These are phyloP conservation scores for Phylloscopus trochiloides DNA, from an alignment of 2,113 vertebrate species.

Conservation along the genomic window DNA sequence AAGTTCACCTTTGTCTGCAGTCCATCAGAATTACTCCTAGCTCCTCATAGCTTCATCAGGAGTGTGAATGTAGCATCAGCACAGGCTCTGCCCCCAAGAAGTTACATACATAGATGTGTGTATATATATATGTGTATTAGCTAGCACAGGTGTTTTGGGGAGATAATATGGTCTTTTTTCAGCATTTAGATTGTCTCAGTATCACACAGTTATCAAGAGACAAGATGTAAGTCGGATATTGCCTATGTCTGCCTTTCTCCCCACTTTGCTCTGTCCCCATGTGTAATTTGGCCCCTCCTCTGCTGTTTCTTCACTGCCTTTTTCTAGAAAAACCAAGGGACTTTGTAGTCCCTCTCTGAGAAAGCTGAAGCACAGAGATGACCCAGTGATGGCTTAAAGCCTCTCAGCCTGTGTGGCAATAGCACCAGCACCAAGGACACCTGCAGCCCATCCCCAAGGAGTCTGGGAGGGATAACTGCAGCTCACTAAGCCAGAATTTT, in stretches of 20 bases:
- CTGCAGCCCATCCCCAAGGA: background rate
- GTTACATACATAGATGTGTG: background rate
- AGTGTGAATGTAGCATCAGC: background rate
- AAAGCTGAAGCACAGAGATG: background rate
- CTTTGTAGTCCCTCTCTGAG: background rate
- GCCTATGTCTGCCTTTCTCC: background rate
- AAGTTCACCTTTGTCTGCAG: background rate
- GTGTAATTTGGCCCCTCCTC: background rate
- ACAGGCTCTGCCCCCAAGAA: background rate
- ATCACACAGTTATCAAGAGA: background rate
- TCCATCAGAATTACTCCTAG: background rate
- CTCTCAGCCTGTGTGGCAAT: too few relatives aligned
- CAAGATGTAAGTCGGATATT: background rate
- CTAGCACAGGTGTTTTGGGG: background rate
- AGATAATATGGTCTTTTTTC: background rate
- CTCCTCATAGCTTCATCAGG: background rate
- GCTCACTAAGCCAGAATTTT: background rate
- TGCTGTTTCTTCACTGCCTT: background rate
- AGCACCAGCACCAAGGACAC: background rate
- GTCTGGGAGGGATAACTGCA: background rate
- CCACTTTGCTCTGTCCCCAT: rapidly evolving
- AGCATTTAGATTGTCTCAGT: background rate
- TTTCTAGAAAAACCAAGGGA: background rate
- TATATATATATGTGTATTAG: background rate
- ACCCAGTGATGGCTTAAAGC: background rate